Base-by-base conservation (phyloP, 2,113 vertebrate species). In the Crypturellus undulatus region DNA sequence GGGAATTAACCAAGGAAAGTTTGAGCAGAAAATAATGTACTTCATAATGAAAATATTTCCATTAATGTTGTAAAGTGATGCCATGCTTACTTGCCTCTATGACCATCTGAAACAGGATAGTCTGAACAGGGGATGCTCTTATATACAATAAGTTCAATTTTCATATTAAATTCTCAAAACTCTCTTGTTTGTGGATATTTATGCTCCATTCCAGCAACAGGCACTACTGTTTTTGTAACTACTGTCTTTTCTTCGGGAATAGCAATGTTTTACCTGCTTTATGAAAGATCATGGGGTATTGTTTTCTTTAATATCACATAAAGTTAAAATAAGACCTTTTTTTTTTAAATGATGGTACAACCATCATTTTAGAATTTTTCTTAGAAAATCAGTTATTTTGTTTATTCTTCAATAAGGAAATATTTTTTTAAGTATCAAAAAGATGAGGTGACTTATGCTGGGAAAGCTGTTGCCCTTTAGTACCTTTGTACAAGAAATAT, bases 221-320 rank as follows among this genome's bases (percentile, higher is more conserved):
- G 81, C 83, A 90, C 86, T 64, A 13, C 79, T 91, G 71, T 84
- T 83, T 77, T 71, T 92, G 94, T 81, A 95, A 78, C 90, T 78
- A 88, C 67, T 88, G 82, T 96, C 85, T 80, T 96, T 94, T 78
- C 89, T 94, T 89, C 94, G 68, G 82, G 89, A 79, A 96, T 67
- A 90, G 93, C 75, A 93, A 70, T 94, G 79, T 73, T 80, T 58
- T 86, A 96, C 79, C 87, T 97, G 83, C 95, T 97, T 92, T 73
- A 94, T 70, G 91, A 96, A 90, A 92, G 86, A 96, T 97, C 69
- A 96, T 79, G 96, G 73, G 93, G 51, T 26, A 26, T 54, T 13
- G 42, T 84, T 77, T 10, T 26, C 21, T 76, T 76, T 77, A 67
- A 49, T 52, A 43, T 10, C 14, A 84, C 51, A 68, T 19, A 45